Conservation (phyloP, 2,888 invertebrate genomes). For the Drosophila quasianomalipes region DNA sequence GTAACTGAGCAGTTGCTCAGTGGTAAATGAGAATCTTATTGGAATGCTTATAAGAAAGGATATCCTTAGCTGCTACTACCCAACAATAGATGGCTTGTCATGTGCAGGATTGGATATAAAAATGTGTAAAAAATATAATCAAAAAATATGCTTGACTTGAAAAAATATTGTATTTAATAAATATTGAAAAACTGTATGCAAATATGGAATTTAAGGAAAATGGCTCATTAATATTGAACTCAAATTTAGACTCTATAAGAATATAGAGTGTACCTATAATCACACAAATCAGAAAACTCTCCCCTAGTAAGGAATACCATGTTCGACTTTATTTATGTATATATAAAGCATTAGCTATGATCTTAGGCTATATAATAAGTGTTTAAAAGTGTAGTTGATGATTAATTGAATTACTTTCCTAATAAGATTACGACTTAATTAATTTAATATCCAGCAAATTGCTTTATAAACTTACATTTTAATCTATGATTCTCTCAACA, state of each 20-base stretch:
- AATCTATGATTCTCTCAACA: neutral
- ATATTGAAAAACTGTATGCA: neutral
- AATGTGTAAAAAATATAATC: neutral
- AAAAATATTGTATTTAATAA: neutral
- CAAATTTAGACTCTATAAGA: neutral
- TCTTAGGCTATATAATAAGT: neutral
- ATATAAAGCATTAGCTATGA: too few species aligned
- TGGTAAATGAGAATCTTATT: neutral
- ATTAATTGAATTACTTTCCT: neutral
- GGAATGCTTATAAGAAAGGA: neutral
- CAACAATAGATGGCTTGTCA: neutral
- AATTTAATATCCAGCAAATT: neutral
- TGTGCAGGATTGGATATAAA: neutral
- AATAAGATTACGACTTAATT: neutral
- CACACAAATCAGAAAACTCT: fast-evolving
- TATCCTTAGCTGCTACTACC: neutral
- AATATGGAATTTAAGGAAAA: neutral
- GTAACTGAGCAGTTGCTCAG: neutral
- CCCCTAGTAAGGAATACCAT: neutral
- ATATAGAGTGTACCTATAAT: neutral
- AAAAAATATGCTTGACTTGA: neutral
- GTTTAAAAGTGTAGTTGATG: neutral
- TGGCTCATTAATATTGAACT: fast-evolving
- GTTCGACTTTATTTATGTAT: too few species aligned
- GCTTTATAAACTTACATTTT: neutral